These are phyloP conservation scores for Polymixis flavicincta DNA, from an alignment of 2,888 invertebrate genomes.

Conservation along the genomic window DNA sequence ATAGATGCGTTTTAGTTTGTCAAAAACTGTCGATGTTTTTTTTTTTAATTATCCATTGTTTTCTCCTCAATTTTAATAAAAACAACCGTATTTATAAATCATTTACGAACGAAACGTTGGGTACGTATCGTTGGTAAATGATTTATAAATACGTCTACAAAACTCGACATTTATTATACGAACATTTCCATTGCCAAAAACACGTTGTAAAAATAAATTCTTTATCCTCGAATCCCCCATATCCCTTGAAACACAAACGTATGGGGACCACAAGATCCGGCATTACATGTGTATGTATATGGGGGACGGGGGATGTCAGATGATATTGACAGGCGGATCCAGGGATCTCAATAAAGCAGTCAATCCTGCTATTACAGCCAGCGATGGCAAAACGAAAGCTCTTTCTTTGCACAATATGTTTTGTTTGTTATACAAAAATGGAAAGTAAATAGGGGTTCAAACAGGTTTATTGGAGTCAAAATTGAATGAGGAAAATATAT, in stretches of 20 bases:
- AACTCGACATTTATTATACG: too few relatives aligned
- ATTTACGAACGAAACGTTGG: too few relatives aligned
- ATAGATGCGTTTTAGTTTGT: too few relatives aligned
- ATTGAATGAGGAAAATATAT: neutral
- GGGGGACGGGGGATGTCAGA: conserved; percentile 47
- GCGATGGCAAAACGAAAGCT: conserved; percentile 24
- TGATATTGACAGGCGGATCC: conserved; percentile 64
- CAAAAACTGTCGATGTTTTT: too few relatives aligned
- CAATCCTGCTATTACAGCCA: conserved; percentile 47
- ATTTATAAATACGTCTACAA: neutral
- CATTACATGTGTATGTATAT: conserved; percentile 49
- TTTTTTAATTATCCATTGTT: too few relatives aligned
- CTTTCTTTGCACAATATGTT: conserved; percentile 33
- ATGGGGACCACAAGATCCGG: conserved; percentile 40
- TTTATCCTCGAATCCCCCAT: neutral
- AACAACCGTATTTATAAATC: too few relatives aligned
- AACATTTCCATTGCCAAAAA: neutral
- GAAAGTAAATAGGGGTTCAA: neutral
- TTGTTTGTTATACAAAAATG: conserved; percentile 34
- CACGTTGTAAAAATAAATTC: conserved; percentile 15
- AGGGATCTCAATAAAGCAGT: conserved; percentile 64
- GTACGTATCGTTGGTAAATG: too few relatives aligned
- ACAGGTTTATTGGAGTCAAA: neutral
- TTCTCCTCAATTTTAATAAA: too few relatives aligned
- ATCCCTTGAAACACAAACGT: conserved; percentile 39